Evolutionary conservation across 2,888 invertebrate genomes (phyloP).

Genomic region (Cataglyphis livida): DNA sequence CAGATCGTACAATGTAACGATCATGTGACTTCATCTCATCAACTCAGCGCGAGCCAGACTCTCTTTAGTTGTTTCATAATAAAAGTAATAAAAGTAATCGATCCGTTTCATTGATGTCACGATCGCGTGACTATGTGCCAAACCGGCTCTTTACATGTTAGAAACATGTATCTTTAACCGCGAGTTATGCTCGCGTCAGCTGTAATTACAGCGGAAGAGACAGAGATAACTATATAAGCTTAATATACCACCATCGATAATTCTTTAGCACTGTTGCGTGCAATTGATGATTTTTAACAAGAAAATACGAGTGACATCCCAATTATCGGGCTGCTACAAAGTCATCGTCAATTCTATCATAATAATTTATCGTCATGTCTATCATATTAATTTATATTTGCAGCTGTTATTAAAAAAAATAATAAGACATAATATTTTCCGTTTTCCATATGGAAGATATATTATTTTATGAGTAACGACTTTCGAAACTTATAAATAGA

Average conservation of each 20-base stretch:
- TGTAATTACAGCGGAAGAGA: conserved; percentile 42
- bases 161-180: conserved; percentile 38
- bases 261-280: neutral
- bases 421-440: neutral
- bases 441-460: neutral
- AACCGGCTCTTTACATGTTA: conserved; percentile 44
- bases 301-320: conserved; percentile 20
- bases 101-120: conserved; percentile 54
- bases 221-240: conserved; percentile 40
- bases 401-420: conserved; percentile 5
- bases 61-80: conserved; percentile 35
- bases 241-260: conserved; percentile 29
- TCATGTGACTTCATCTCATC: conserved; percentile 43
- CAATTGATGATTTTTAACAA: conserved; percentile 40
- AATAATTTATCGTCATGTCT: neutral
- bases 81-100: conserved; percentile 48
- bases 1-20: conserved; percentile 35
- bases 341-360: conserved; percentile 12
- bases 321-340: conserved; percentile 30
- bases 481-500: neutral
- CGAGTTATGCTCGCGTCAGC: conserved; percentile 36
- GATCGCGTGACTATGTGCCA: conserved; percentile 46
- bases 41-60: conserved; percentile 12
- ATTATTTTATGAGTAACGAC: conserved; percentile 5
- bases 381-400: neutral